Evolutionary conservation across 2,888 invertebrate species (phyloP).

Genomic region (Agonopterix alstromeriana): DNA sequence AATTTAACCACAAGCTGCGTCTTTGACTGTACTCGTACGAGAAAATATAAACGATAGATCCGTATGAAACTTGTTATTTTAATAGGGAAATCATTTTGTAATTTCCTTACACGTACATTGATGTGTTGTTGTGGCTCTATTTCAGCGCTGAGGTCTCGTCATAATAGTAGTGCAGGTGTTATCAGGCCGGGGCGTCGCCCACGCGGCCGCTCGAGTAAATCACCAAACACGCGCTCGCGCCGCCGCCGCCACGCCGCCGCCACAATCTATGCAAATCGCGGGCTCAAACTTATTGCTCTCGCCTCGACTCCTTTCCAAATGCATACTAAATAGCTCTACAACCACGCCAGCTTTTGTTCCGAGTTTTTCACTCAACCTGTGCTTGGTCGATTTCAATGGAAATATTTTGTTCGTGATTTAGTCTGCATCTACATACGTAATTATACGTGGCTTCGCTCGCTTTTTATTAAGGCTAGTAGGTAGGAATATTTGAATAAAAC

Average conservation of each 20-base stretch:
- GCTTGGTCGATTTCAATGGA: slow-evolving; percentile 34
- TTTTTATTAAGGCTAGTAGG: too few relatives aligned
- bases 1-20: slow-evolving; percentile 51
- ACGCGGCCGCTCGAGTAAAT: slow-evolving; percentile 48
- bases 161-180: slow-evolving; percentile 27
- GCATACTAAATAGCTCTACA: slow-evolving; percentile 60
- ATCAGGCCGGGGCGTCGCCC: slow-evolving; percentile 32
- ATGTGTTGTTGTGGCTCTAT: neutral
- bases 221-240: slow-evolving; percentile 44
- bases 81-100: too few relatives aligned
- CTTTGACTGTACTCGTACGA: neutral
- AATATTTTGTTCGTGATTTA: slow-evolving; percentile 18
- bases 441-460: neutral
- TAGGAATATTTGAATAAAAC: too few relatives aligned
- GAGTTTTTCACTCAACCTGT: slow-evolving; percentile 56
- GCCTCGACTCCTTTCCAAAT: slow-evolving; percentile 73
- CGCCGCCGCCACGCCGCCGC: slow-evolving; percentile 25
- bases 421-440: neutral
- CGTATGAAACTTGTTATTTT: too few relatives aligned
- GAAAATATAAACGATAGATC: too few relatives aligned
- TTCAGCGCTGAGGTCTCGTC: slow-evolving; percentile 14
- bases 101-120: too few relatives aligned
- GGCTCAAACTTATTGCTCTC: slow-evolving; percentile 73
- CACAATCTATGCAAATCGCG: slow-evolving; percentile 74
- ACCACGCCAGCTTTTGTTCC: slow-evolving; percentile 28